Conservation (phyloP, 1,140 invertebrate genomes). For the Mylabris phalerata region DNA sequence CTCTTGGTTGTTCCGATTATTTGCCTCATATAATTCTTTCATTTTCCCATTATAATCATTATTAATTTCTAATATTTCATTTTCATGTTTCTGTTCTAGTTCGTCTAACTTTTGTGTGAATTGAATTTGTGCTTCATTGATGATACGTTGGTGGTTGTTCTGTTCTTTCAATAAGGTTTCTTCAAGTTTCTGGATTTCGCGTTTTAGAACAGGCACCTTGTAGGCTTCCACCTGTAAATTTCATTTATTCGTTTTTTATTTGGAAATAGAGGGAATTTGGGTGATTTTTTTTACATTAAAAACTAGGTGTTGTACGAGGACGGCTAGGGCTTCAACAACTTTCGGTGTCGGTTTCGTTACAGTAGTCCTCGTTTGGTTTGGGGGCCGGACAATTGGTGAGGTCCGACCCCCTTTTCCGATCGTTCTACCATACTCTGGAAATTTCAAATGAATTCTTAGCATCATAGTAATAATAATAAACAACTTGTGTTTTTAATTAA, state of each 20-base stretch:
- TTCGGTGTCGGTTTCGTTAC: conserved; percentile 37
- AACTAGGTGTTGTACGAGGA: conserved; percentile 64
- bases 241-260: neutral
- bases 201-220: conserved; percentile 47
- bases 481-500: too few relatives aligned
- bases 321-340: conserved; percentile 59
- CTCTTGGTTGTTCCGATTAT: too few relatives aligned
- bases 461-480: too few relatives aligned
- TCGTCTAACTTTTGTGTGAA: too few relatives aligned
- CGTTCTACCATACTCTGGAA: conserved; percentile 37
- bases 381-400: conserved; percentile 34
- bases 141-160: too few relatives aligned
- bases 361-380: conserved; percentile 23
- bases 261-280: neutral
- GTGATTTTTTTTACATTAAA: conserved; percentile 52
- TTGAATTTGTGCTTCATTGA: too few relatives aligned
- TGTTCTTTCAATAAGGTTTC: too few relatives aligned
- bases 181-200: conserved; percentile 38
- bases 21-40: too few relatives aligned
- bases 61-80: too few relatives aligned
- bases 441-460: neutral
- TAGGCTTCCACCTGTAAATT: conserved; percentile 52
- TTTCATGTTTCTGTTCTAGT: too few relatives aligned
- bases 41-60: too few relatives aligned
- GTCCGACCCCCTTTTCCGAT: conserved; percentile 35